phyloP scores from a whole-genome alignment of 2,113 vertebrate genomes.

The Paradisaea rubra region DNA sequence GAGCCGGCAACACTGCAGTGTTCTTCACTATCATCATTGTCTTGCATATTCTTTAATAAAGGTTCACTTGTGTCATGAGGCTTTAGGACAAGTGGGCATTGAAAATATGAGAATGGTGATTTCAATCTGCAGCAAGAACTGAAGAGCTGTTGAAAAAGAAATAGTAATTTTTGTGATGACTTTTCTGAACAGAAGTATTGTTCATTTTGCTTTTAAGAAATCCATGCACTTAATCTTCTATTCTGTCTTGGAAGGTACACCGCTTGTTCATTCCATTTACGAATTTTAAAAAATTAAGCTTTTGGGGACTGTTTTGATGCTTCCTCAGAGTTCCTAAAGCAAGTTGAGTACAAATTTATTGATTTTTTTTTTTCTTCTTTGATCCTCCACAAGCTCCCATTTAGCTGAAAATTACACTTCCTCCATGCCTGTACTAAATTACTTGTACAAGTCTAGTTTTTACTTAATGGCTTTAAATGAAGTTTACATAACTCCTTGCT shows the following conservation, averaged over 20 bases:
- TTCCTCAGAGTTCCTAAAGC: background rate
- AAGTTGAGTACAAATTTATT: background rate
- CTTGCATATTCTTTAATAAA: background rate
- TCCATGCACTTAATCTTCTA: background rate
- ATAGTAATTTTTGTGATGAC: background rate
- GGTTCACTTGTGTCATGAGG: background rate
- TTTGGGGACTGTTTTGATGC: background rate
- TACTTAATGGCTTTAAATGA: background rate
- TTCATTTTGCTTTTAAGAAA: background rate
- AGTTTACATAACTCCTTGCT: background rate
- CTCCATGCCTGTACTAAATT: background rate
- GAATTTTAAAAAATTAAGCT: background rate
- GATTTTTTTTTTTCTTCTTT: background rate
- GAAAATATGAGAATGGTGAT: background rate
- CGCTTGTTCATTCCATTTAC: background rate
- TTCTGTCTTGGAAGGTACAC: background rate
- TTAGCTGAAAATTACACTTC: background rate
- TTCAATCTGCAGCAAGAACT: background rate
- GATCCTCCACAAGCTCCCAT: background rate
- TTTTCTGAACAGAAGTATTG: background rate
- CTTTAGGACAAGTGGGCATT: background rate
- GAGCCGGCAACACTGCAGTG: background rate
- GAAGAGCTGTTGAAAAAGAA: background rate
- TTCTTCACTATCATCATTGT: background rate
- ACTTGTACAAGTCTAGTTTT: background rate